Evolutionary conservation across 2,888 invertebrate genomes (phyloP).

Genomic region (Microctonus brassicae): DNA sequence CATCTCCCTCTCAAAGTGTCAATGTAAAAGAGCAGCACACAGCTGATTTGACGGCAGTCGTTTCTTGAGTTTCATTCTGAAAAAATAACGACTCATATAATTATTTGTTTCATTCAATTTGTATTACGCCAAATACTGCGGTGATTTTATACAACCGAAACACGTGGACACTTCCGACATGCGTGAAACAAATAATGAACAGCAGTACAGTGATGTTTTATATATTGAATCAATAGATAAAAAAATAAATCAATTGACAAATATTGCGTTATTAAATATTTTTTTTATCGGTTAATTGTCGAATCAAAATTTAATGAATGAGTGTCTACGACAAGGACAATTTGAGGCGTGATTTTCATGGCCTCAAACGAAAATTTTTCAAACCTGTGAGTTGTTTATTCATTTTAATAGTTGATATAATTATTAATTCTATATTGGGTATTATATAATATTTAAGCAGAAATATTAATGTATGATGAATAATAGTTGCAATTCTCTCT

Average conservation of each 20-base stretch:
- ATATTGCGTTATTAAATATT: not conserved
- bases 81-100: not conserved
- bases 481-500: not conserved
- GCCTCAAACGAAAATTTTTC: conserved; percentile 43
- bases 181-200: conserved; percentile 4
- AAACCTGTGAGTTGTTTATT: conserved; percentile 41
- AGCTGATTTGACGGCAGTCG: conserved; percentile 8
- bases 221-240: not conserved
- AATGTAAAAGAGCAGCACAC: conserved; percentile 3
- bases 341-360: conserved; percentile 37
- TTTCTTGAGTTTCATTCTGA: not conserved
- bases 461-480: not conserved
- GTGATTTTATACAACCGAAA: not conserved
- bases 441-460: no score
- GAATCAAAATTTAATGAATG: conserved; percentile 11
- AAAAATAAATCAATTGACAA: not conserved
- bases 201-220: not conserved
- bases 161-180: not conserved
- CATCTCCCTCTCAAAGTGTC: conserved; percentile 7
- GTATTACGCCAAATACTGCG: no score
- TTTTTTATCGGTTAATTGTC: conserved; percentile 6
- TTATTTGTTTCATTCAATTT: no score
- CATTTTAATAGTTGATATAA: not conserved
- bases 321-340: conserved; percentile 7
- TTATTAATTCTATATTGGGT: not conserved